Evolutionary conservation across 2,888 invertebrate species (phyloP).

Genomic region (Harpagoxenus sublaevis): DNA sequence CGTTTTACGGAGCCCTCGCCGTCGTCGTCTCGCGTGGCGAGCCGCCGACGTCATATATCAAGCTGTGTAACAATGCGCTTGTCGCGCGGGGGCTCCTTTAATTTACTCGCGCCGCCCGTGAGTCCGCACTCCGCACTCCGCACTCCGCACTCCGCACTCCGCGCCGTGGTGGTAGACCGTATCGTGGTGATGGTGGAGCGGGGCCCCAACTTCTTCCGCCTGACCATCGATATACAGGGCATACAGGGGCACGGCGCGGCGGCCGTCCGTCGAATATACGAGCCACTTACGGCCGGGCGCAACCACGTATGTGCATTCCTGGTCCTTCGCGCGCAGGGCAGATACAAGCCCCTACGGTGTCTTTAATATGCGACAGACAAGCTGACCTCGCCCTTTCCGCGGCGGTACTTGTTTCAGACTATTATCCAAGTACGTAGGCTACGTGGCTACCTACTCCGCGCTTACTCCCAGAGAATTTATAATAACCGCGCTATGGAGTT

Average conservation of each 20-base stretch:
- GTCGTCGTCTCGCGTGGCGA: background rate
- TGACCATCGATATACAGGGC: constrained; percentile 63
- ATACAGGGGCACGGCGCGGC: constrained; percentile 40
- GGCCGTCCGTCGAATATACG: constrained; percentile 70
- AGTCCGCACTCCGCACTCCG: background rate
- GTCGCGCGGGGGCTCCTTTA: constrained; percentile 40
- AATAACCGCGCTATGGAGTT: constrained; percentile 78
- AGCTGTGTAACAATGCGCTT: constrained; percentile 48
- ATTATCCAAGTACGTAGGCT: constrained; percentile 78
- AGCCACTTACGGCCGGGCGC: constrained; percentile 67
- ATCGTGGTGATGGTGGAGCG: constrained; percentile 26
- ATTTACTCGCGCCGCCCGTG: constrained; percentile 49
- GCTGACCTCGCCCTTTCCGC: constrained; percentile 81
- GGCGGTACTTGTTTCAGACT: constrained; percentile 80
- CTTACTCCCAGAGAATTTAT: constrained; percentile 82
- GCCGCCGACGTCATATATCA: constrained; percentile 19
- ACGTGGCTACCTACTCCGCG: constrained; percentile 76
- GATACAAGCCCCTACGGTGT: constrained; percentile 64
- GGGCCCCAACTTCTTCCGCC: constrained; percentile 60
- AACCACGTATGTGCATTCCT: constrained; percentile 69
- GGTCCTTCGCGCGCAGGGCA: constrained; percentile 45
- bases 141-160: too few species aligned
- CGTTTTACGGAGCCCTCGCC: background rate
- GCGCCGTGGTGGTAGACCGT: constrained; percentile 43
- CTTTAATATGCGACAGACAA: constrained; percentile 82